A percentile compares a stretch with the other conserved stretches of the same genome.
These are phyloP conservation scores for Eurytoma californica DNA, from an alignment of 2,888 invertebrate species.

Conservation along the genomic window DNA sequence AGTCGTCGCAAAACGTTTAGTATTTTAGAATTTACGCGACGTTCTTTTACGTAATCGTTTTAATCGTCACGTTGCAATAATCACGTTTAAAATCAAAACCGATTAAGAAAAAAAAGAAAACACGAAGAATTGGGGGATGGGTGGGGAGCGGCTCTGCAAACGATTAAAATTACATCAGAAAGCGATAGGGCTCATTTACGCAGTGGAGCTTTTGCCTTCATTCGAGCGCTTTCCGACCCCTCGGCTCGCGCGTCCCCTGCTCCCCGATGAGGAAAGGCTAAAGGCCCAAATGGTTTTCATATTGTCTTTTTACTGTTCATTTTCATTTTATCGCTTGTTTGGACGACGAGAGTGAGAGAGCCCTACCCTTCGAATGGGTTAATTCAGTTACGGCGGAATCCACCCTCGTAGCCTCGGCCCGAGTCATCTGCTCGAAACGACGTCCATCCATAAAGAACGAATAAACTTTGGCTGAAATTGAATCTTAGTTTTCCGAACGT, in stretches of 20 bases:
- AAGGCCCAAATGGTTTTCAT: constrained; percentile 71
- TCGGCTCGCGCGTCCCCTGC: constrained; percentile 54
- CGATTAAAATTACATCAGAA: constrained; percentile 34
- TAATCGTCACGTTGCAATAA: not conserved
- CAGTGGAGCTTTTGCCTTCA: constrained; percentile 65
- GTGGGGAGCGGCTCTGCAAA: not conserved
- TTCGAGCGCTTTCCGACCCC: constrained; percentile 61
- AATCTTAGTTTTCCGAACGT: constrained; percentile 39
- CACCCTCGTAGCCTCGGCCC: constrained; percentile 42
- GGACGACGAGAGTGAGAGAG: constrained; percentile 54
- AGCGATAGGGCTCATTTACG: constrained; percentile 73
- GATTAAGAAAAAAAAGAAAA: not conserved
- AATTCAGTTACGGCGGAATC: constrained; percentile 60
- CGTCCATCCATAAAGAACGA: constrained; percentile 57
- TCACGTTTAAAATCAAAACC: not conserved
- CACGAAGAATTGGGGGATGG: no score
- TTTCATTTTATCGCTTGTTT: constrained; percentile 75
- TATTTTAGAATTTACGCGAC: constrained; percentile 14
- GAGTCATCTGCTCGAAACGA: constrained; percentile 52
- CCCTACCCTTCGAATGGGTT: constrained; percentile 65
- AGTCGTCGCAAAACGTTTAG: constrained; percentile 3
- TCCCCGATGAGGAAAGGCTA: constrained; percentile 60
- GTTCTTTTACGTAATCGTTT: not conserved
- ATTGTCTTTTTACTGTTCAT: constrained; percentile 75
- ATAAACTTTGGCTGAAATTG: constrained; percentile 46